Evolutionary conservation across 1,140 invertebrate species (phyloP).

Genomic region (Pseudoatta argentina): DNA sequence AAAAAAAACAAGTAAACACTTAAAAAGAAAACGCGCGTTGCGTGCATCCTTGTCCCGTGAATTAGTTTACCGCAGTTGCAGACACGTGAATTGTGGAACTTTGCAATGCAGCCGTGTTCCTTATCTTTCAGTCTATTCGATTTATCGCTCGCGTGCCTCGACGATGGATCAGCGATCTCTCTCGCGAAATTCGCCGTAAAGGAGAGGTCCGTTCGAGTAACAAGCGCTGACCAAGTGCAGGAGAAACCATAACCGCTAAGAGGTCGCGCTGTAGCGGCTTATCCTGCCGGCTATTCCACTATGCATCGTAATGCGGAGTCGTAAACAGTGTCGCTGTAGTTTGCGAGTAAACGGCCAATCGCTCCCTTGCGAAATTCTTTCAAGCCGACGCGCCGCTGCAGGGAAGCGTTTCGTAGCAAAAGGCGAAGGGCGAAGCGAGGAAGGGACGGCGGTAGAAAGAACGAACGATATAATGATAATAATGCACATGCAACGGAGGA

Average conservation of each 20-base stretch:
- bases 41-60: constrained; percentile 4
- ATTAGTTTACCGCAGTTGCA: constrained; percentile 2
- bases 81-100: constrained; percentile 20
- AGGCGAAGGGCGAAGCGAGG: neutral
- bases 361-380: constrained; percentile 62
- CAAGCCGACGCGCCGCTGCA: neutral
- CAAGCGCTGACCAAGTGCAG: constrained; percentile 9
- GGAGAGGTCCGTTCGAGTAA: neutral
- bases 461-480: constrained; percentile 61
- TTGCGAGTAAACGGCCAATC: constrained; percentile 65
- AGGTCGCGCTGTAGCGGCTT: constrained; percentile 35
- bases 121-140: constrained; percentile 32
- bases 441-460: constrained; percentile 9
- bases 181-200: neutral
- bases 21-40: neutral
- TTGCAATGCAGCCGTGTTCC: neutral
- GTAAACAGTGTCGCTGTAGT: constrained; percentile 62
- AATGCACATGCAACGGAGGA: constrained; percentile 61
- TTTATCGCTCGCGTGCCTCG: constrained; percentile 46
- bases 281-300: constrained; percentile 37
- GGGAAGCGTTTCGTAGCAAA: constrained; percentile 8
- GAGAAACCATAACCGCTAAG: constrained; percentile 26
- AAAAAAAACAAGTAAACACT: neutral
- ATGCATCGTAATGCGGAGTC: constrained; percentile 42
- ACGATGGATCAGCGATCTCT: constrained; percentile 8